phyloP scores from a whole-genome alignment of 2,888 invertebrate species.

The Parthenolecanium corni region DNA sequence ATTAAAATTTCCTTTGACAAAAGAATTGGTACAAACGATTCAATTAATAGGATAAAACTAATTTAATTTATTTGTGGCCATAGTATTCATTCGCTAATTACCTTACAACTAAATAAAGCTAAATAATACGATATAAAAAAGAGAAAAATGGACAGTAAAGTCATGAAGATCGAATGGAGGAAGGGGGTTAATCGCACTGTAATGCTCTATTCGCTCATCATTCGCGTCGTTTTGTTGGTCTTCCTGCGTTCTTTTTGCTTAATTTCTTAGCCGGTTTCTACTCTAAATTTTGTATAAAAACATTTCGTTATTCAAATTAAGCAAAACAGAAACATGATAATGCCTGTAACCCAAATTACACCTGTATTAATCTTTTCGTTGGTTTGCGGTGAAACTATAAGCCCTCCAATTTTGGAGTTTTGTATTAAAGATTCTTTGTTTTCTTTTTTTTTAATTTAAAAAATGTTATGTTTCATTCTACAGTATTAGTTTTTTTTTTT shows the following conservation, averaged over 20 bases:
- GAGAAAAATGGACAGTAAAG: too few relatives aligned
- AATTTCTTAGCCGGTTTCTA: conserved; percentile 3
- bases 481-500: too few relatives aligned
- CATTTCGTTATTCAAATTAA: conserved; percentile 16
- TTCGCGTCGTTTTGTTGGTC: not conserved
- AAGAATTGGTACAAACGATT: too few relatives aligned
- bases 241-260: not conserved
- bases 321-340: not conserved
- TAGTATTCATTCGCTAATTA: too few relatives aligned
- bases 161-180: not conserved
- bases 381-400: not conserved
- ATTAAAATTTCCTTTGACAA: too few relatives aligned
- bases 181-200: not conserved
- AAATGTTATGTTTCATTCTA: too few relatives aligned
- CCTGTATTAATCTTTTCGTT: not conserved
- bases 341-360: not conserved
- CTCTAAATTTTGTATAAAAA: conserved; percentile 5
- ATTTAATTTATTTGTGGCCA: too few relatives aligned
- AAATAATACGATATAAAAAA: not conserved
- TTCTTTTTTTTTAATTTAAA: too few relatives aligned
- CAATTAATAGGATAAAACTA: too few relatives aligned
- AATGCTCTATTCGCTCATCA: not conserved
- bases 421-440: too few relatives aligned
- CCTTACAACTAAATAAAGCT: too few relatives aligned
- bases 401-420: not conserved